phyloP scores from a whole-genome alignment of 2,113 vertebrate genomes.

The Tragelaphus strepsiceros region DNA sequence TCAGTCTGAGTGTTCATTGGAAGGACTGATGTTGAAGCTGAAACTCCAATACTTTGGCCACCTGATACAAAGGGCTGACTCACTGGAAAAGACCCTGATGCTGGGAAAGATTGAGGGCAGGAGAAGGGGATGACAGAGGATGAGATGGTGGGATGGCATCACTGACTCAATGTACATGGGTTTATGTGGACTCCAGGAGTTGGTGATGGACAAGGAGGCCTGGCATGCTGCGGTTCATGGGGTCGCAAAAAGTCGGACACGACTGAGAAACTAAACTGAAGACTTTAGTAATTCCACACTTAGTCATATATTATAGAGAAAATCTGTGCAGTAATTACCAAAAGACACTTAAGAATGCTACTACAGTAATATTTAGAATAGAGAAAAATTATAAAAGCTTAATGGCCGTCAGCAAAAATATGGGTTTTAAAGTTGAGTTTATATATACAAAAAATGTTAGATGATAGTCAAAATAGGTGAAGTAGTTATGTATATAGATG shows the following conservation, averaged over 20 bases:
- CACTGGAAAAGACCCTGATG: neutral
- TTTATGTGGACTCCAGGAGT: accelerated
- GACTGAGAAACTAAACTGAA: neutral
- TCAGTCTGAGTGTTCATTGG: neutral
- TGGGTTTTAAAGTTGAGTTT: neutral
- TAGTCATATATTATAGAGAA: neutral
- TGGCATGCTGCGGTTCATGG: accelerated
- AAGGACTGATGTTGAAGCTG: neutral
- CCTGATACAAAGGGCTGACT: accelerated
- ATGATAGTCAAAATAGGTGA: neutral
- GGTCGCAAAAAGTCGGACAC: accelerated
- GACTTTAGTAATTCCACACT: neutral
- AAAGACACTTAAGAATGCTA: neutral
- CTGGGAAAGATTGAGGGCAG: neutral
- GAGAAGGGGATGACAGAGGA: accelerated
- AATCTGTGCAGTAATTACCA: neutral
- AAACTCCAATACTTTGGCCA: neutral
- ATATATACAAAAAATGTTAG: neutral
- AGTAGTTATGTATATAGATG: neutral
- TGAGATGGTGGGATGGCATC: neutral
- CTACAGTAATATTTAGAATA: neutral
- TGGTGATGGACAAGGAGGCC: neutral
- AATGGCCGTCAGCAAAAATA: neutral
- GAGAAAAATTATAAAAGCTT: neutral
- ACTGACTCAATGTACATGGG: neutral